A percentile compares a stretch with the other conserved stretches of the same genome.
Conservation (phyloP, 2,113 vertebrate species). For the Pelobates fuscus region DNA sequence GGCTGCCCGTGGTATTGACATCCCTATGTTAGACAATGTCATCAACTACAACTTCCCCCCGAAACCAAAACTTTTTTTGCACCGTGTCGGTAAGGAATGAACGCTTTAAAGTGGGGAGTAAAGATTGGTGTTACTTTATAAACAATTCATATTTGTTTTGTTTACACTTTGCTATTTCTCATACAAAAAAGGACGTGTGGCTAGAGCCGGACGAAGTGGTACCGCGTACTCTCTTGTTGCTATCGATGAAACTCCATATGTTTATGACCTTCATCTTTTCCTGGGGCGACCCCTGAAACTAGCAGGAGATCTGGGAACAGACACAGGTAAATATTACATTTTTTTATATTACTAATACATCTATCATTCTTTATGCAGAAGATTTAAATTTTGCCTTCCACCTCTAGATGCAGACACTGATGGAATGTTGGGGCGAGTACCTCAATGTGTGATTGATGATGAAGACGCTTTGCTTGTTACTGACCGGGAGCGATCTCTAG, state of each 20-base stretch:
- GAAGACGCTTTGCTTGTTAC: constrained; percentile 78
- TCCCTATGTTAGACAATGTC: constrained; percentile 94
- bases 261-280: constrained; percentile 92
- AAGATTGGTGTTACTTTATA: no score
- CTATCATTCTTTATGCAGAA: no score
- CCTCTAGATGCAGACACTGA: constrained; percentile 56
- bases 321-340: constrained; percentile 63
- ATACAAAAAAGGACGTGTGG: constrained; percentile 79
- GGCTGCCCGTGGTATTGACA: constrained; percentile 92
- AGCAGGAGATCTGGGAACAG: constrained; percentile 61
- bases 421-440: constrained; percentile 83
- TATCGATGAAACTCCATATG: constrained; percentile 82
- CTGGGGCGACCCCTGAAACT: constrained; percentile 78
- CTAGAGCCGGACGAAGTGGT: constrained; percentile 87
- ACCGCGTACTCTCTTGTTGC: constrained; percentile 86
- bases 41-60: constrained; percentile 97
- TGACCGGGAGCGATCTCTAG: constrained; percentile 72
- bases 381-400: neutral
- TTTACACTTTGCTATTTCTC: neutral
- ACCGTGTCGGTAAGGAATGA: constrained; percentile 86
- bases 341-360: neutral
- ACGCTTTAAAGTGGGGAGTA: neutral
- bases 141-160: neutral
- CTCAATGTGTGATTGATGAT: constrained; percentile 87
- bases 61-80: constrained; percentile 93